phyloP scores from a whole-genome alignment of 2,797 vertebrate species.

The Poecilia gillii region DNA sequence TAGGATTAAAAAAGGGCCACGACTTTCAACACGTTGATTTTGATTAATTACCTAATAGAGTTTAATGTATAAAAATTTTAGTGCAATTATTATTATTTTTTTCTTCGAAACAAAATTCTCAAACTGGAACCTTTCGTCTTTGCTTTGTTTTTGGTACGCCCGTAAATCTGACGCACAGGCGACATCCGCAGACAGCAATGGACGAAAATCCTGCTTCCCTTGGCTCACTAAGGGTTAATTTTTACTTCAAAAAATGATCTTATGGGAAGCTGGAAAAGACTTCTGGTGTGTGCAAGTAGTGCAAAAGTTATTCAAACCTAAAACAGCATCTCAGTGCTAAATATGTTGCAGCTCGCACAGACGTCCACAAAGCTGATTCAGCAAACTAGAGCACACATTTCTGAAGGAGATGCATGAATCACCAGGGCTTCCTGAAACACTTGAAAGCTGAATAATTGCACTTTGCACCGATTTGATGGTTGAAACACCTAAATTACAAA shows the following conservation, averaged over 20 bases:
- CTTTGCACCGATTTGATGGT: neutral
- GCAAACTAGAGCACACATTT: neutral
- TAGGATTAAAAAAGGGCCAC: neutral
- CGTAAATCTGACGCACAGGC: neutral
- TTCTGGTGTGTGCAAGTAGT: neutral
- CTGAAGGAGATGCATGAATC: neutral
- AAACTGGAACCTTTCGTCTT: neutral
- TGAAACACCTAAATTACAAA: neutral
- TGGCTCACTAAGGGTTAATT: neutral
- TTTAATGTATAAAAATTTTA: neutral
- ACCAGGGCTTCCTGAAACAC: neutral
- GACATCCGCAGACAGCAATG: neutral
- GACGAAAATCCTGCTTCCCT: neutral
- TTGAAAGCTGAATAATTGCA: neutral
- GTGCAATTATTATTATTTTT: neutral
- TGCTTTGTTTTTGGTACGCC: neutral
- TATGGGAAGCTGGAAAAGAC: neutral
- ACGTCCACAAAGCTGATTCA: neutral
- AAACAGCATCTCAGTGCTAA: neutral
- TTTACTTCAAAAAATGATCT: neutral
- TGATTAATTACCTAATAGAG: neutral
- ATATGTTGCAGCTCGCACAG: neutral
- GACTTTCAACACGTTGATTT: neutral
- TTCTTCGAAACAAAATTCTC: neutral
- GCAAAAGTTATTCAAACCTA: neutral